These are phyloP conservation scores for Drosophila monieri DNA, from an alignment of 2,888 invertebrate species.

Conservation along the genomic window DNA sequence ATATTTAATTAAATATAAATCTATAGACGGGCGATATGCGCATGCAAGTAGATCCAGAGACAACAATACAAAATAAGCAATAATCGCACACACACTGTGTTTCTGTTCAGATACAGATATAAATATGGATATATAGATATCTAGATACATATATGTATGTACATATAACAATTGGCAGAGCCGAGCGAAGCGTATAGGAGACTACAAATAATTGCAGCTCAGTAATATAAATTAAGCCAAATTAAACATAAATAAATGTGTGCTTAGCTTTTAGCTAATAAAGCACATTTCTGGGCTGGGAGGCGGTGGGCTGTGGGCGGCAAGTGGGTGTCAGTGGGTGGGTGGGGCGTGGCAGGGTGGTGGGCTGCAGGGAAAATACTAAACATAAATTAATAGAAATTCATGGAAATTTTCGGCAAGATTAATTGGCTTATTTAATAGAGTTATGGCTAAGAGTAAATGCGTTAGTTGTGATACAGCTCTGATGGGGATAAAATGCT, in stretches of 20 bases:
- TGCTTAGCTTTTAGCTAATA: conserved; percentile 60
- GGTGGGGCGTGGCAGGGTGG: not conserved
- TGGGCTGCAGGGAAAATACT: conserved; percentile 20
- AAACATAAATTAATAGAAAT: conserved; percentile 60
- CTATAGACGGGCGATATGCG: conserved; percentile 45
- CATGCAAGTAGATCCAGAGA: conserved; percentile 44
- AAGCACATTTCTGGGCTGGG: conserved; percentile 45
- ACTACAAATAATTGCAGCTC: conserved; percentile 51
- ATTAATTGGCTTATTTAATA: conserved; percentile 60
- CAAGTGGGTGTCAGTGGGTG: conserved; percentile 2
- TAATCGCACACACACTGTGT: conserved; percentile 22
- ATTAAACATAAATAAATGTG: conserved; percentile 62
- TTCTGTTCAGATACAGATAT: conserved; percentile 2
- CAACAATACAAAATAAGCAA: conserved; percentile 47
- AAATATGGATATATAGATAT: conserved; percentile 2
- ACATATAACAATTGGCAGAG: conserved; percentile 27
- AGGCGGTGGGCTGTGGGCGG: too few species aligned
- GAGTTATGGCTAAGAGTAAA: conserved; percentile 56
- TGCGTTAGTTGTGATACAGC: conserved; percentile 11
- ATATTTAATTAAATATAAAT: conserved; percentile 77
- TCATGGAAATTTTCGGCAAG: conserved; percentile 55
- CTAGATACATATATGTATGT: conserved; percentile 17
- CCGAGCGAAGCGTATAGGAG: conserved; percentile 16
- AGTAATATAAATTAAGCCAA: conserved; percentile 63
- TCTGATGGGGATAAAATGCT: conserved; percentile 20